Conservation (phyloP, 2,797 vertebrate genomes). For the Hemitrygon akajei region DNA sequence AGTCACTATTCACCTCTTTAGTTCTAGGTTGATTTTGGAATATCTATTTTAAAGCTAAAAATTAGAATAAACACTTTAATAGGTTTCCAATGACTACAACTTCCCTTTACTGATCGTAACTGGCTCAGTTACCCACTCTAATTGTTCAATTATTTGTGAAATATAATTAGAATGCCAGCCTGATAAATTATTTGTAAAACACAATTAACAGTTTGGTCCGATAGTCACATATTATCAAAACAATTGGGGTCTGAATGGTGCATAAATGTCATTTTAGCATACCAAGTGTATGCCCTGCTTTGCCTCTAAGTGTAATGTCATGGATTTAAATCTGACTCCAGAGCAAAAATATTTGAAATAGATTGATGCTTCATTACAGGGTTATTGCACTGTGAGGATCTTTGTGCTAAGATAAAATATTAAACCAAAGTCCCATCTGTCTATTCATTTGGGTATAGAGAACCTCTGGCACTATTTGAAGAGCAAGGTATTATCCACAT, state of each 20-base stretch:
- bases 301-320: neutral
- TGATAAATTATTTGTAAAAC: constrained; percentile 16
- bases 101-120: neutral
- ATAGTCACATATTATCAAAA: neutral
- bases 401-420: neutral
- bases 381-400: neutral
- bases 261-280: neutral
- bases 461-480: neutral
- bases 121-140: neutral
- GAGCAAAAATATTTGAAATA: neutral
- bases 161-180: neutral
- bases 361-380: neutral
- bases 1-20: no score
- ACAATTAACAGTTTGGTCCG: constrained; percentile 8
- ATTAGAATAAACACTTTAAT: neutral
- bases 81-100: neutral
- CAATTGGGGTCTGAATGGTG: neutral
- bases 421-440: neutral
- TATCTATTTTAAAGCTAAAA: no score
- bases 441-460: neutral
- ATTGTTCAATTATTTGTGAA: constrained; percentile 22
- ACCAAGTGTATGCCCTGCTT: neutral
- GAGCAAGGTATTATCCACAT: neutral
- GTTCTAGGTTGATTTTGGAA: no score
- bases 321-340: neutral